phyloP scores from a whole-genome alignment of 1,140 invertebrate genomes.

The Lepidurus apus region DNA sequence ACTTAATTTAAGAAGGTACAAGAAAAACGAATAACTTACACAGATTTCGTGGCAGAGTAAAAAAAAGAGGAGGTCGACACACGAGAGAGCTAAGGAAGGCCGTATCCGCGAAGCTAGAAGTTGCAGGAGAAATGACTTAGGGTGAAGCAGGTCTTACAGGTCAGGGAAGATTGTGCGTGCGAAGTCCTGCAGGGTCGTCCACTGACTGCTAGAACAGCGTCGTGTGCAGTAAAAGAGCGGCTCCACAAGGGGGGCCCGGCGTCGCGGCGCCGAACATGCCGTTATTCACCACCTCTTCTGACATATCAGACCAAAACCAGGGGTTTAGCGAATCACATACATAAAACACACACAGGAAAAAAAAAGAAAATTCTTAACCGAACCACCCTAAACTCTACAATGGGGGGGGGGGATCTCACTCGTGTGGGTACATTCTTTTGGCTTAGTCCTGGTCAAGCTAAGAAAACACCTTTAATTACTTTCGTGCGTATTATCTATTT shows the following conservation, averaged over 20 bases:
- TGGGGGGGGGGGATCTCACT: no score
- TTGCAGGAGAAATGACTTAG: background rate
- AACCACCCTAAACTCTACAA: no score
- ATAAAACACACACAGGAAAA: background rate
- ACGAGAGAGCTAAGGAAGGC: background rate
- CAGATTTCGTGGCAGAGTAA: background rate
- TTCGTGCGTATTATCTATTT: no score
- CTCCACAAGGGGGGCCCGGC: background rate
- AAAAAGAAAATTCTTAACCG: no score
- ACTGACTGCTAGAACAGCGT: constrained; percentile 5
- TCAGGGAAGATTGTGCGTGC: background rate
- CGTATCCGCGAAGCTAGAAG: background rate
- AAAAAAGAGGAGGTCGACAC: background rate
- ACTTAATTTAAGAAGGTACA: background rate
- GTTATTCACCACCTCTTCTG: constrained; percentile 18
- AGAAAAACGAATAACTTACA: background rate
- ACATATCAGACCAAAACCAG: background rate
- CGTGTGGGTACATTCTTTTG: no score
- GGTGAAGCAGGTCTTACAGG: background rate
- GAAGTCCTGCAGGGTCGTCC: constrained; percentile 1
- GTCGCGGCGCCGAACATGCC: constrained; percentile 16
- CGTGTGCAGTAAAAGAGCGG: background rate
- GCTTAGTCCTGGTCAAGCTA: no score
- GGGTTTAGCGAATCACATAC: background rate
- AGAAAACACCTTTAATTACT: no score